Evolutionary conservation across 2,113 vertebrate species (phyloP), one percentile per base, ranked within the genome.

Genomic region (Rana temporaria): DNA sequence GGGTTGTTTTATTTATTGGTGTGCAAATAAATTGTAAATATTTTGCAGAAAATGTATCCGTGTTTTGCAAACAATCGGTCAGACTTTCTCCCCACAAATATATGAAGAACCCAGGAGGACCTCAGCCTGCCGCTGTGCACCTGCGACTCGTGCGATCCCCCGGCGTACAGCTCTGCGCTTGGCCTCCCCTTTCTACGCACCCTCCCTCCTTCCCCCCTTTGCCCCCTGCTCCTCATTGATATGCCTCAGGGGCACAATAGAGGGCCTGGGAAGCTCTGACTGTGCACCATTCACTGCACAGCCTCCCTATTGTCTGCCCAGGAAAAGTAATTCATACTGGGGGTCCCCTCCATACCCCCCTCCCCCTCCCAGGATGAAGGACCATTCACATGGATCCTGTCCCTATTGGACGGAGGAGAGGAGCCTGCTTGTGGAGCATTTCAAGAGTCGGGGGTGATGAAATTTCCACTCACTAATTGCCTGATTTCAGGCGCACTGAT

Each of bases 221-320:
- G 82, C 24, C 67, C 14, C 38, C 24, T 81, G 81, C 84, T 85
- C 74, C 77, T 85, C 86, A 38, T 88, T 81, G 85, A 89, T 85
- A 82, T 90, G 88, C 87, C 86, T 93, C 91, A 92, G 85, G 87
- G 86, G 88, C 73, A 0, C 85, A 53, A 66, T 83, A 85, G 73
- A 79, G 91, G 90, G 91, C 92, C 90, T 92, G 91, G 95, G 95
- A 96, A 96, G 95, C 92, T 93, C 91, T 91, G 91, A 89, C 88
- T 84, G 89, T 91, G 89, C 91, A 93, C 90, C 92, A 90, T 91
- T 88, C 81, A 86, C 86, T 84, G 74, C 60, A 87, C 96, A 94
- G 97, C 95, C 94, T 92, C 85, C 75, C 92, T 86, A 93, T 96
- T 98, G 94, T 97, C 87, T 76, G 12, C 72, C 84, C 22, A 17